These are phyloP conservation scores for Anomalospiza imberbis DNA, from an alignment of 2,797 vertebrate species.

Conservation along the genomic window DNA sequence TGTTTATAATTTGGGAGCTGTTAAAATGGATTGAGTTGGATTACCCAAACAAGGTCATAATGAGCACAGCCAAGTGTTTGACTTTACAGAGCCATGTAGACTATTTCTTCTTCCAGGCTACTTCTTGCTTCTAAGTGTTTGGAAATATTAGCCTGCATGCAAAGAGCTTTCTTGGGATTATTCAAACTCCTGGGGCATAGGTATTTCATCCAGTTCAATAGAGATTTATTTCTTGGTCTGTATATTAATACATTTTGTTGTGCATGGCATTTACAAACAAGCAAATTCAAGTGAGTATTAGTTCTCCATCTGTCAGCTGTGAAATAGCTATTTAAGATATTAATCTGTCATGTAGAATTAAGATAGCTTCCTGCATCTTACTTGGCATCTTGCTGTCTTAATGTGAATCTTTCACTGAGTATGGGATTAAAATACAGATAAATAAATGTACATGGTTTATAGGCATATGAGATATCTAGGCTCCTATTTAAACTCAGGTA, in stretches of 20 bases:
- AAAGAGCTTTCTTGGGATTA: not conserved
- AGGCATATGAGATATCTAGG: not conserved
- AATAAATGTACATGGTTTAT: not conserved
- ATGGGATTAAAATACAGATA: not conserved
- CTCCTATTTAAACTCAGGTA: not conserved
- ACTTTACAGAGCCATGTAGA: not conserved
- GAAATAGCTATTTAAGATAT: not conserved
- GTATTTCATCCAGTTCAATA: not conserved
- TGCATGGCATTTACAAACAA: not conserved
- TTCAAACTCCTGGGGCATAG: not conserved
- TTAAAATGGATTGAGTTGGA: not conserved
- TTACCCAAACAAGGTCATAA: not conserved
- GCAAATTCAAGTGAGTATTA: not conserved
- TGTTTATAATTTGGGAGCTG: not conserved
- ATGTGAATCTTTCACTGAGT: not conserved
- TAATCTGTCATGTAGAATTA: not conserved
- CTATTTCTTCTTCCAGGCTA: not conserved
- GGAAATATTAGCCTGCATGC: not conserved
- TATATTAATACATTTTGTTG: not conserved
- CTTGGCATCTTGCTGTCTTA: not conserved
- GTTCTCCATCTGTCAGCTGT: conserved; percentile 13
- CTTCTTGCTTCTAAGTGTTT: not conserved
- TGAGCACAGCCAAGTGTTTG: not conserved
- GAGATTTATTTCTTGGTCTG: not conserved
- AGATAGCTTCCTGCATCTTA: not conserved